phyloP scores from a whole-genome alignment of 2,888 invertebrate genomes.

The Eupithecia tripunctaria region DNA sequence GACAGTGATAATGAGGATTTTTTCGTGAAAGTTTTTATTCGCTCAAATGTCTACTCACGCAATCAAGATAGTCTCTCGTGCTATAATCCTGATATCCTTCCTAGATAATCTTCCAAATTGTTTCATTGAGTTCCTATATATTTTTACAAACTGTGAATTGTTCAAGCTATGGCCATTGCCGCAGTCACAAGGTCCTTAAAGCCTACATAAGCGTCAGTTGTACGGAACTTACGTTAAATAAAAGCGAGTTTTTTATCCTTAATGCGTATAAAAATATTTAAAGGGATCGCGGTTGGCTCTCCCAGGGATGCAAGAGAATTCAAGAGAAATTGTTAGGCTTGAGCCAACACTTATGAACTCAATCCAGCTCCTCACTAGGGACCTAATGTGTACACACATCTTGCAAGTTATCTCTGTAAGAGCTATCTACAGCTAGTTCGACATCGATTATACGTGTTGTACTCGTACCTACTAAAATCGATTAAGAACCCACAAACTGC shows the following conservation, averaged over 20 bases:
- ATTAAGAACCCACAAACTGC: slow-evolving; percentile 41
- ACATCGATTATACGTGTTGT: slow-evolving; percentile 38
- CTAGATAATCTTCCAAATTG: too few species aligned
- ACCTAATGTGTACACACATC: background rate
- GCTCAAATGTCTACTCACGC: background rate
- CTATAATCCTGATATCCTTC: background rate
- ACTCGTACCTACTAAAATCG: slow-evolving; percentile 27
- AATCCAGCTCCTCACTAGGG: background rate
- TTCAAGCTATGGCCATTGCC: too few species aligned
- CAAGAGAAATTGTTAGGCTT: background rate
- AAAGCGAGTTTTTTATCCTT: too few species aligned
- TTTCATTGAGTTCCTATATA: too few species aligned
- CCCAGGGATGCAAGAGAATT: background rate
- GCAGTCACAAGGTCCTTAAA: too few species aligned
- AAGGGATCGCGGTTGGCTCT: background rate
- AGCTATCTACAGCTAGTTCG: slow-evolving; percentile 32
- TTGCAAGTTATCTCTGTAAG: slow-evolving; percentile 13
- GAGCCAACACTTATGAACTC: background rate
- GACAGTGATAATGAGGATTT: background rate
- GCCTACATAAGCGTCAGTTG: too few species aligned
- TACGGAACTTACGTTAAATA: too few species aligned
- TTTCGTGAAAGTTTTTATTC: background rate
- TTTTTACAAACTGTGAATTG: too few species aligned
- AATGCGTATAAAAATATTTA: too few species aligned
- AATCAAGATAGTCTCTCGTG: background rate